Conservation (phyloP, 92 coral and sea anemone genomes). For the Paragorgia papillata region DNA sequence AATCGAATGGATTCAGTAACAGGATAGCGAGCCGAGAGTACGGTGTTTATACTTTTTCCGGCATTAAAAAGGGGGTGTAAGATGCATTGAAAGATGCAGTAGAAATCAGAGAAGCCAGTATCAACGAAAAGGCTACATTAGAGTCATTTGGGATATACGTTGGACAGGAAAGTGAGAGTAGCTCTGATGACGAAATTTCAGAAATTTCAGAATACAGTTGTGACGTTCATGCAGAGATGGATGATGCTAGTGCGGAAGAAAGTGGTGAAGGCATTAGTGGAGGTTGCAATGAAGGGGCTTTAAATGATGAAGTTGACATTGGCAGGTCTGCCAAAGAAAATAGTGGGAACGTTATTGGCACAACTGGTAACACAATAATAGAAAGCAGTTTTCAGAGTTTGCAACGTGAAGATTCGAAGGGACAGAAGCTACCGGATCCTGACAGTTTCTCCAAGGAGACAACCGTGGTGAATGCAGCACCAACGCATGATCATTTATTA, state of each 20-base stretch:
- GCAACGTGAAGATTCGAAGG: not conserved
- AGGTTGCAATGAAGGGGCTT: not conserved
- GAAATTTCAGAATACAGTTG: constrained; percentile 6
- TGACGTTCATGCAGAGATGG: constrained; percentile 28
- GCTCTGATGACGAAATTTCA: constrained; percentile 17
- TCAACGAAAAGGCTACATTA: constrained; percentile 47
- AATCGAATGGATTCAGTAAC: constrained; percentile 17
- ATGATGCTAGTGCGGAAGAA: constrained; percentile 7
- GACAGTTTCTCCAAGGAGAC: not conserved
- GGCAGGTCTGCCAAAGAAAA: not conserved
- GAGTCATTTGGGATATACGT: constrained; percentile 52
- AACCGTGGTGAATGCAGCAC: constrained; percentile 1
- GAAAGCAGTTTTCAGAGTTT: not conserved
- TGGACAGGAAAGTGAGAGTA: constrained; percentile 43
- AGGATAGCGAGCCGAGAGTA: constrained; percentile 30
- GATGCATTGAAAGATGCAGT: constrained; percentile 41
- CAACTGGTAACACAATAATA: not conserved
- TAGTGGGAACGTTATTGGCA: not conserved
- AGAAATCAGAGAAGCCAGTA: constrained; percentile 31
- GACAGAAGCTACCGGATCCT: not conserved
- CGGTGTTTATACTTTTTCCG: constrained; percentile 5
- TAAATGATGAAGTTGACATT: not conserved
- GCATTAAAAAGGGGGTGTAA: constrained; percentile 25
- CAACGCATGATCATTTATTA: constrained; percentile 53
- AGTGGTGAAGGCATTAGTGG: constrained; percentile 11